phyloP scores from a whole-genome alignment of 2,888 invertebrate species.

The Lysandra bellargus region DNA sequence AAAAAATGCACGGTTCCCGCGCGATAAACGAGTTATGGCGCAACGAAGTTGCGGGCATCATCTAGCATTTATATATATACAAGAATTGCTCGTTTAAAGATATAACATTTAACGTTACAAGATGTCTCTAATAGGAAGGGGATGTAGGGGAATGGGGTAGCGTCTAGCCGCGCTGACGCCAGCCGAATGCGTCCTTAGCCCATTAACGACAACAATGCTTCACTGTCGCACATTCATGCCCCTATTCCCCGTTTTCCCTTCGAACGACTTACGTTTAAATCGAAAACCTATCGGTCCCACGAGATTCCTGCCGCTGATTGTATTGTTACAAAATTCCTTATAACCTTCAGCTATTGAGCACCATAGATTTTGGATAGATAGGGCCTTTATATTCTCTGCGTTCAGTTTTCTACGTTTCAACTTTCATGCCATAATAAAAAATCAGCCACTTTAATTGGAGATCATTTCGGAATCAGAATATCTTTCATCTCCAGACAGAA shows the following conservation, averaged over 20 bases:
- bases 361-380: background rate
- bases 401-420: too few relatives aligned
- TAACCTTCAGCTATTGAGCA: background rate
- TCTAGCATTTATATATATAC: too few relatives aligned
- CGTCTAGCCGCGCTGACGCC: slow-evolving; percentile 12
- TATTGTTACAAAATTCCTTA: background rate
- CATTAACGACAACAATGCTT: slow-evolving; percentile 17
- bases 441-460: background rate
- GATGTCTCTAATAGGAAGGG: background rate
- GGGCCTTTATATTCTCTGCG: too few relatives aligned
- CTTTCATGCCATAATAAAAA: too few relatives aligned
- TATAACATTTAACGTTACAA: background rate
- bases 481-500: background rate
- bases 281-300: background rate
- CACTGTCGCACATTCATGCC: background rate
- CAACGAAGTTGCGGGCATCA: too few relatives aligned
- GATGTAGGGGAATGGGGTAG: background rate
- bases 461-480: background rate
- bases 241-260: background rate
- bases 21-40: too few relatives aligned
- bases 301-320: background rate
- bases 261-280: background rate
- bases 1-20: too few relatives aligned
- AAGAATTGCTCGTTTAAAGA: too few relatives aligned
- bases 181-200: slow-evolving; percentile 7